Conservation (phyloP, 1,140 invertebrate genomes). For the Dendroctonus valens region DNA sequence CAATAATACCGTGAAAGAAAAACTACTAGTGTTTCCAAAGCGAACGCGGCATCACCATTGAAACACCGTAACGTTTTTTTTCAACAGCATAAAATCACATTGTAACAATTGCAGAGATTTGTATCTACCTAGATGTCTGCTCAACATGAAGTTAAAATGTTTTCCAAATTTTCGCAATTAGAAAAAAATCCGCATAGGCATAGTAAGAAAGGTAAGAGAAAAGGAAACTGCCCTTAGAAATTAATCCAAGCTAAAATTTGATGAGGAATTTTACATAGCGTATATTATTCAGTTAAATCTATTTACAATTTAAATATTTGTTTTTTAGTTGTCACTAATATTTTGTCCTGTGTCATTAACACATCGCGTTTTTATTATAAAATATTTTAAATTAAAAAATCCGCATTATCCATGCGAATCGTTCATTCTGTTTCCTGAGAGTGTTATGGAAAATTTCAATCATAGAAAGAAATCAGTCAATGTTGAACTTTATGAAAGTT, state of each 20-base stretch:
- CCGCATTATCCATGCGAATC: too few species aligned
- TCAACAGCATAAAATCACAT: conserved; percentile 3
- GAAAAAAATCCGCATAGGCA: too few species aligned
- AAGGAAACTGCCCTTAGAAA: too few species aligned
- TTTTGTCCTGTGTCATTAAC: too few species aligned
- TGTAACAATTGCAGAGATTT: conserved; percentile 27
- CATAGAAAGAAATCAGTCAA: conserved; percentile 8
- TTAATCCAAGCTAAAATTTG: not conserved
- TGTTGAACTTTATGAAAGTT: not conserved
- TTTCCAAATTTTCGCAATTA: too few species aligned
- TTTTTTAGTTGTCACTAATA: too few species aligned
- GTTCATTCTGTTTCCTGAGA: too few species aligned
- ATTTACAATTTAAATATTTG: not conserved
- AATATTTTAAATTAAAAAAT: too few species aligned
- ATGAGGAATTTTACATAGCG: not conserved
- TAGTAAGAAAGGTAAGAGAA: too few species aligned
- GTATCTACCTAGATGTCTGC: conserved; percentile 36
- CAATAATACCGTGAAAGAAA: conserved; percentile 7
- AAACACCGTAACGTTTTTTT: conserved; percentile 2
- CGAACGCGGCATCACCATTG: too few species aligned
- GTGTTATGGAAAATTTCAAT: not conserved
- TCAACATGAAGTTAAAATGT: conserved; percentile 8
- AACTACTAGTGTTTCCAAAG: conserved; percentile 6
- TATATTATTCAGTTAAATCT: not conserved
- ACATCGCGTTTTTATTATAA: too few species aligned